Percentiles rank a stretch among this genome's conserved stretches.
Evolutionary conservation across 1,140 invertebrate species (phyloP).

Genomic region (Zaprionus tsacasi): DNA sequence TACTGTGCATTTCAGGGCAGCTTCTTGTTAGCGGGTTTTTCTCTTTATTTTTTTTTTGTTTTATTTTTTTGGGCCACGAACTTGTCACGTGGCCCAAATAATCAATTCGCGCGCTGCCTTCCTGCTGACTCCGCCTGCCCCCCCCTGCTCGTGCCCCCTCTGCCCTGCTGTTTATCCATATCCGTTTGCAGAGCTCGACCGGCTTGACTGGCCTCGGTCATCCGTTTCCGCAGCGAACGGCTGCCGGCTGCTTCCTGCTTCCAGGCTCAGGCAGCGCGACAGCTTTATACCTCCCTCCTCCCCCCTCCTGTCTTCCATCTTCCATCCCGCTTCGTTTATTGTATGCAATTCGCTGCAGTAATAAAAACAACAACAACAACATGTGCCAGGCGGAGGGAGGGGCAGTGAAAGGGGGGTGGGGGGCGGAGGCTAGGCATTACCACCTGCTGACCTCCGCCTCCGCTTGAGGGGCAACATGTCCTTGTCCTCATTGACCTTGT

Average conservation of each 20-base stretch:
- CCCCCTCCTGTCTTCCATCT: too few relatives aligned
- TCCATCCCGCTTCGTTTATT: background rate
- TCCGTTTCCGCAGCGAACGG: constrained; percentile 58
- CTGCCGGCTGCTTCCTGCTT: constrained; percentile 12
- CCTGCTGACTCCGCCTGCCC: background rate
- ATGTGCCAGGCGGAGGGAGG: too few relatives aligned
- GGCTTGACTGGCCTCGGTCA: constrained; percentile 34
- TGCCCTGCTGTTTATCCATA: constrained; percentile 3
- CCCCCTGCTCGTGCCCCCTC: background rate
- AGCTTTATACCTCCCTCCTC: background rate
- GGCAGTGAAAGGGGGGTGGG: too few relatives aligned
- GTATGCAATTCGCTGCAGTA: constrained; percentile 28
- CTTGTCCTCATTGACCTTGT: constrained; percentile 75
- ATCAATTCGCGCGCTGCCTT: background rate
- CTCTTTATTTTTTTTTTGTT: background rate
- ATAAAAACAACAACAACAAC: constrained; percentile 5
- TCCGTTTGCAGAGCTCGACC: constrained; percentile 2
- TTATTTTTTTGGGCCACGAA: background rate
- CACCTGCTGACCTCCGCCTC: constrained; percentile 65
- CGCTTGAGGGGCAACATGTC: constrained; percentile 21
- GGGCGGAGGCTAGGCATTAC: constrained; percentile 13
- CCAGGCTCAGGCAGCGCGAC: constrained; percentile 3
- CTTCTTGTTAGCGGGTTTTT: background rate
- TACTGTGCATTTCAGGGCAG: background rate
- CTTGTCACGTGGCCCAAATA: constrained; percentile 4